Base-by-base conservation (phyloP, 2,797 vertebrate species). In the Pangasius djambal region DNA sequence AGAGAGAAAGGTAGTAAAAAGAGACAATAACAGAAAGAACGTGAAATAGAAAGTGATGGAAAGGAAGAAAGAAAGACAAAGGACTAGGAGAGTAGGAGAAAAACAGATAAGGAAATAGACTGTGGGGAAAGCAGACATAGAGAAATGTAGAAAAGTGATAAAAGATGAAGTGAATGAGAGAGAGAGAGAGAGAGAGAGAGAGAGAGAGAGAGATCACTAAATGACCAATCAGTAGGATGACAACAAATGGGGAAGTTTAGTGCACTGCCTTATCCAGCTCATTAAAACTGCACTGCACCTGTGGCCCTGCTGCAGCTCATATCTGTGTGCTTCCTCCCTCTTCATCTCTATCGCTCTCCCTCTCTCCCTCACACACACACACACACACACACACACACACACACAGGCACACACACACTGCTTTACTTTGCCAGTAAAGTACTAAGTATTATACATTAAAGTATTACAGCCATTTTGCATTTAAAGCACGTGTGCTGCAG, bases 231-330 rank as follows among this genome's bases (percentile, higher is more conserved):
- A 93, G 92, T 92, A 90, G 91, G 93, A 93, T 94, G 93, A 93
- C 93, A 94, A 95, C 95, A 96, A 95, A 96, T 96, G 94, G 93
- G 93, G 91, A 93, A 91, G 84, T 95, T 96, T 94, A 95, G 94
- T 94, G 93, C 94, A 94, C 81, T 83, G 59, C 37, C 40, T 93
- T 93, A 91, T 90, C 92, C 91, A 90, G 92, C 95, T 95, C 93
- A 94, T 96, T 96, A 96, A 93, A 94, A 77, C 89, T 75, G 86
- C 81, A 89, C 89, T 67, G 93, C 95, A 96, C 95, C 95, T 96
- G 96, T 93, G 94, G 92, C 93, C 94, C 93, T 92, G 90, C 94
- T 94, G 94, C 93, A 86, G 92, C 82, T 87, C 94, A 95, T 95
- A 96, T 95, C 95, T 96, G 95, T 93, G 90, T 90, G 86, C 90